These are phyloP conservation scores for Gnatocerus cornutus DNA, from an alignment of 2,888 invertebrate genomes.

Conservation along the genomic window DNA sequence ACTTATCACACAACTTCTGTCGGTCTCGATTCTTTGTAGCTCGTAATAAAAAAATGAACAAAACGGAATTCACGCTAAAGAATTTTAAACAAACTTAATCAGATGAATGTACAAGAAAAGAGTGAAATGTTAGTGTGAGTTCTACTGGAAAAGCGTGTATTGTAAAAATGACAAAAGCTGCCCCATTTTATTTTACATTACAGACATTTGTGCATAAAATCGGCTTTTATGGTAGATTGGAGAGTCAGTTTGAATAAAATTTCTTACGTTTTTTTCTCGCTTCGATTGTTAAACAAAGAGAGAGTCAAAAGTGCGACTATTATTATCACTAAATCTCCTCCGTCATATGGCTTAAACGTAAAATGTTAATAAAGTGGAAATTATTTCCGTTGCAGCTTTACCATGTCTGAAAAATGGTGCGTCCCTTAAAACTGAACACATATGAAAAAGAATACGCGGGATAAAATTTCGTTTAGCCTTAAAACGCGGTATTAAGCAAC, in stretches of 20 bases:
- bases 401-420: conserved; percentile 55
- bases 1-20: too few species aligned
- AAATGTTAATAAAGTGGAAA: conserved; percentile 29
- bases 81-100: conserved; percentile 20
- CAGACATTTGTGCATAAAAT: conserved; percentile 43
- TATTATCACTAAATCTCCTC: conserved; percentile 54
- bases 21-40: not conserved
- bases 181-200: conserved; percentile 35
- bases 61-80: not conserved
- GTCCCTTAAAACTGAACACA: conserved; percentile 52
- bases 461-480: conserved; percentile 55
- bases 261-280: conserved; percentile 37
- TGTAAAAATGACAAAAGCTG: conserved; percentile 40
- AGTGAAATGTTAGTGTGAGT: conserved; percentile 17
- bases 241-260: conserved; percentile 37
- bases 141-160: conserved; percentile 33
- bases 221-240: conserved; percentile 34
- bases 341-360: conserved; percentile 51
- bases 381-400: conserved; percentile 41
- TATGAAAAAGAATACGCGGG: conserved; percentile 54
- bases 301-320: conserved; percentile 50
- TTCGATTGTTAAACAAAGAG: conserved; percentile 52
- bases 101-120: conserved; percentile 1
- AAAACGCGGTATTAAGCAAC: conserved; percentile 41
- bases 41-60: conserved; percentile 1